Evolutionary conservation across 1,140 invertebrate genomes (phyloP), one percentile per base, ranked within the genome.

Genomic region (Aphidius gifuensis): DNA sequence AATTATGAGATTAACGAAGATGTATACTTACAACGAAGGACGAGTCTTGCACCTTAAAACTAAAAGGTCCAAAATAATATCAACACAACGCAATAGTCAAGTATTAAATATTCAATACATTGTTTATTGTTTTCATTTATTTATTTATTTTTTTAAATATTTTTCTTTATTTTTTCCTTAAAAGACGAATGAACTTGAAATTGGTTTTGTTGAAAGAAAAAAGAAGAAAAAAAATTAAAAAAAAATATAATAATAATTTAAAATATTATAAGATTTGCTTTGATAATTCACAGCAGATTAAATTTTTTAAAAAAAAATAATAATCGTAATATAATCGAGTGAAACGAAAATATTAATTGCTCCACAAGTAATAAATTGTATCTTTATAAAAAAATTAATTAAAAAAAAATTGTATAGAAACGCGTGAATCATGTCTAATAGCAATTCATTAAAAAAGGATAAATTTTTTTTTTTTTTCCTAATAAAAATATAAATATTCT

Each of bases 211-310:
- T 16, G 16, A 16, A 16, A 16, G 16, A 16, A 16, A 16, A 0
- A 16, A 16, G 0, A 16, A 16, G 1, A 16, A 16, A 16, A 16
- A 42, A 49, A 45, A 47, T 0, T 16, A 49, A 57, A 57, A 32
- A 32, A 32, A 32, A 32, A 32, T 32, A 32, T 32, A 32, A 32
- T 32, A 32, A 32, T 32, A 32, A 32, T 32, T 32, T 32, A 32
- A 32, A 2, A 32, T 32, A 32, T 3, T 32, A 32, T 3, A 32
- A 32, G 16, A 16, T 16, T 32, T 32, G 23, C 23, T 32, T 32
- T 32, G 1, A 32, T 32, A 32, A 1, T 70, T 77, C 71, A 73
- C 58, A 77, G 75, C 77, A 78, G 71, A 76, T 72, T 76, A 76
- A 32, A 32, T 32, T 63, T 70, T 67, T 50, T 61, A 60, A 66